Evolutionary conservation across 2,113 vertebrate species (phyloP), one percentile per base, ranked within the genome.

Genomic region (Electrona antarctica): DNA sequence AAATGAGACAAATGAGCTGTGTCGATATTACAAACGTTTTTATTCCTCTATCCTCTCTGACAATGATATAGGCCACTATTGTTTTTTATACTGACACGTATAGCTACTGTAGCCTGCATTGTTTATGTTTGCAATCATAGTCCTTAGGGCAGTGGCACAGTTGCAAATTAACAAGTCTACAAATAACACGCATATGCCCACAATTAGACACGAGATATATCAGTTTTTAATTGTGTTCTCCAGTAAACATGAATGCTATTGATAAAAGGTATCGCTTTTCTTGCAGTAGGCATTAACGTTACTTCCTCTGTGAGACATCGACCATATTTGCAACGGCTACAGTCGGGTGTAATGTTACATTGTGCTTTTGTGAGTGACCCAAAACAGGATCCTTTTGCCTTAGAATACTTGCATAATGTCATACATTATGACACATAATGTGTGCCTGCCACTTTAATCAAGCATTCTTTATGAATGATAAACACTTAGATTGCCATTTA

Each of bases 261-360:
- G 48, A 64, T 66, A 33, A 56, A 66, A 60, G 6, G 51, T 52
- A 7, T 33, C 66, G 54, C 68, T 41, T 41, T 6, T 41, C 33
- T 41, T 41, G 33, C 33, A 41, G 33, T 41, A 41, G 33, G 21
- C 58, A 51, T 64, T 41, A 41, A 41, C 33, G 33, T 41, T 41
- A 76, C 73, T 64, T 76, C 58, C 52, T 2, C 64, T 69, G 67
- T 60, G 56, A 15, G 46, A 58, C 78, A 72, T 76, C 77, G 75
- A 77, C 78, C 71, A 80, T 82, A 60, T 74, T 88, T 83, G 72
- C 79, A 78, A 74, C 67, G 51, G 67, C 70, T 63, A 64, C 67
- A 57, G 46, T 67, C 77, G 77, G 73, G 69, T 82, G 81, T 81
- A 79, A 57, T 60, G 54, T 82, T 83, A 68, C 77, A 70, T 14